Evolutionary conservation across 2,113 vertebrate genomes (phyloP), one percentile per base, ranked within the genome.

Genomic region (Cygnus buccinator): DNA sequence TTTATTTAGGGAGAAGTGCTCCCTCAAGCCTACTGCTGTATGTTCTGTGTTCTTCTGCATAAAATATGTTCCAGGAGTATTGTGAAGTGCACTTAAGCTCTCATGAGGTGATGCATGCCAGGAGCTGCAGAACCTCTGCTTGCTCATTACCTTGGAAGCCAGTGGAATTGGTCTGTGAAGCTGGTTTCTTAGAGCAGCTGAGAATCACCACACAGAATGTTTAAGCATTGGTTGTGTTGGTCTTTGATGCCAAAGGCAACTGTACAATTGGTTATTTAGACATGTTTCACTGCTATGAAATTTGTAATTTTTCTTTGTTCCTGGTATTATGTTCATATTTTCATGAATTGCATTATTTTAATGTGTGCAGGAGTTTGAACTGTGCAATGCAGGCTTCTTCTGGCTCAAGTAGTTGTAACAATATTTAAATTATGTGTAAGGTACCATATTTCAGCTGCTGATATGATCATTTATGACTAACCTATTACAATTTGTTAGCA

Each of bases 391-490:
- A 77, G 20, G 44, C 28, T 95, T 61, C 31, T 85, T 91, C 26
- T 22, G 23, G 62, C 35, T 89, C 87, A 46, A 79, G 61, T 76
- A 94, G 74, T 90, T 96, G 93, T 70, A 93, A 63, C 73, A 92
- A 87, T 95, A 97, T 97, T 97, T 96, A 96, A 97, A 97, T 92
- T 93, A 68, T 18, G 3, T 87, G 80, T 87, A 78, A 95, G 73
- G 41, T 59, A 93, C 67, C 54, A 7, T 96, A 96, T 97, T 97
- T 97, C 90, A 94, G 87, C 86, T 86, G 86, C 96, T 95, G 94
- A 96, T 97, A 90, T 97, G 95, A 97, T 98, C 95, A 93, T 95
- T 98, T 98, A 97, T 97, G 97, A 98, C 95, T 95, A 98, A 97
- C 87, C 84, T 94, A 97, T 97, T 98, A 96, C 80, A 97, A 95